Evolutionary conservation across 2,888 invertebrate genomes (phyloP), one percentile per base, ranked within the genome.

Genomic region (Geophilus truncorum): DNA sequence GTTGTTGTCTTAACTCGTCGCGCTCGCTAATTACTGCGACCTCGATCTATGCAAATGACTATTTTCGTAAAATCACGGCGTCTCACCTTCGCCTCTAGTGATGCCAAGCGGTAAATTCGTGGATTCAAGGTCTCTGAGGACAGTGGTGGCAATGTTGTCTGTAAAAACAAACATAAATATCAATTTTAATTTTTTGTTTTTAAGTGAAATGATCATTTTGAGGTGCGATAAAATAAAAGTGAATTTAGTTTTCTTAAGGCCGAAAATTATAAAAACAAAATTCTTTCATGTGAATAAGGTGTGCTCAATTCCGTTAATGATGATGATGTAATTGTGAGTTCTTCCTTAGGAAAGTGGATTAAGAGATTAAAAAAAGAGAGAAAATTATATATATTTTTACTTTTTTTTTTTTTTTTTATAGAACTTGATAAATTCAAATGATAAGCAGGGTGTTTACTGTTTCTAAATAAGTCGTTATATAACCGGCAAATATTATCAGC

Each of bases 51-150:
- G 70, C 28, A 28, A 70, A 70, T 70, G 28, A 70, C 0, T 70
- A 70, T 70, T 70, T 70, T 70, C n/a, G 15, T 15, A 4, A 70
- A 70, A 70, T 70, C 70, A 28, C 62, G 23, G 62, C 62, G 70
- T 76, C 36, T 77, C 36, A 77, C 77, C 77, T 77, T 77, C 36
- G 77, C 77, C 36, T 77, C 77, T 12, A 77, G 77, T 77, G 77
- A 77, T 77, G 32, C 77, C 36, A 77, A 32, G 36, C 77, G 36
- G 77, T 32, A 77, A 77, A 77, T 77, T 15, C 77, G 77, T n/a
- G 77, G 77, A 32, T 77, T 77, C 77, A 77, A 77, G 77, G 77
- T 18, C 34, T 77, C 77, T 21, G 36, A 9, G 0, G 34, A 77
- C 32, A 77, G 32, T 9, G 77, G 10, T 34, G 77, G 77, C 12